Evolutionary conservation across 2,888 invertebrate genomes (phyloP), one percentile per base, ranked within the genome.

Genomic region (Troides aeacus): DNA sequence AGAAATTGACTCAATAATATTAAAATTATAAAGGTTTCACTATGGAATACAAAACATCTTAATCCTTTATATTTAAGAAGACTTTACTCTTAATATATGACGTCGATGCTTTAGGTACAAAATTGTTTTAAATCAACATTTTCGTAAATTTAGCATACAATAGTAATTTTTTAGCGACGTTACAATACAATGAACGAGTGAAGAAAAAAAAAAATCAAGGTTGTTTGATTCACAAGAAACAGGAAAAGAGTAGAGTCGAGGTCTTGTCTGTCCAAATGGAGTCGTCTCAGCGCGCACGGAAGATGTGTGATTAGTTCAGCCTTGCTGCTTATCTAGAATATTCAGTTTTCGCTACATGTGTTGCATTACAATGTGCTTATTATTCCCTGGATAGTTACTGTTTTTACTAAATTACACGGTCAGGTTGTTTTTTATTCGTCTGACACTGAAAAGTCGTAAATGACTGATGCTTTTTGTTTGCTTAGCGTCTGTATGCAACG

Each of bases 191-290:
- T 50, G 36, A 68, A 68, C 62, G 15, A 12, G 36, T 30, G 65
- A 66, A 58, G 70, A 63, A 62, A 70, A 66, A 21, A 21, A 21
- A 70, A 70, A 50, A 79, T 81, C 88, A 89, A 89, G 88, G 90
- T 84, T 87, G 77, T 39, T 80, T 81, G 83, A 81, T 86, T 85
- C 80, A 84, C 82, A 84, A 84, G 83, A 87, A 89, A 84, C 87
- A 89, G 89, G 89, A 90, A 91, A 89, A 87, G 81, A 85, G 80
- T 77, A 79, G 76, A 78, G 77, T 77, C 82, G 85, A 85, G 84
- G 87, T 83, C 87, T 88, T 79, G 81, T 88, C 84, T 87, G 83
- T 81, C 83, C 83, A 81, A 87, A 84, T 76, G 77, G 77, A 79
- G 77, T 79, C 82, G 87, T 87, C 86, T 85, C 83, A 81, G 81